Evolutionary conservation across 1,140 invertebrate genomes (phyloP), one percentile per base, ranked within the genome.

Genomic region (Homarus americanus): DNA sequence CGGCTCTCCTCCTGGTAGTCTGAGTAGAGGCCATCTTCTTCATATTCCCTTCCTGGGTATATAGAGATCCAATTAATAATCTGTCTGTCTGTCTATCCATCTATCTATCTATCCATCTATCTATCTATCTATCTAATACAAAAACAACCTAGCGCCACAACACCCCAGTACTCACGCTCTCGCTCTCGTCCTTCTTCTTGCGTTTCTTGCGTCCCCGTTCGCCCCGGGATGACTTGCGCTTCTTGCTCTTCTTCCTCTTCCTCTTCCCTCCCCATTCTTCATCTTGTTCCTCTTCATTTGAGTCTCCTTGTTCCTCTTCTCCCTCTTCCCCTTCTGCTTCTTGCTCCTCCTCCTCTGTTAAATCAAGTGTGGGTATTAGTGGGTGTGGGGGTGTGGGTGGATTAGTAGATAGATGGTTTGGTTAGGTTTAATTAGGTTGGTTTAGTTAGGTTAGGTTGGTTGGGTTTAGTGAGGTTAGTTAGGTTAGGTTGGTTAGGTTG

Each of bases 131-230:
- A 49, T 12, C 15, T 7, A 49, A 49, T 49, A 49, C 44, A 49
- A 49, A 49, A 9, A 72, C 41, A 1, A 28, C 12, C 2, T 15
- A 28, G 40, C 12, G 28, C 28, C 20, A 44, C 36, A 5, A 38
- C 24, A 36, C 32, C 3, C 41, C 38, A 20, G 12, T n/a, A 85
- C 88, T 92, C 76, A 92, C 92, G 86, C 92, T 93, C 93, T 96
- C 97, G 94, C 97, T 98, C 93, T 98, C 97, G 94, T 94, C 93
- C 95, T 97, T 97, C 95, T 97, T 98, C 95, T 98, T 98, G 94
- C 97, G 97, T 94, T 98, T 98, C 94, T 97, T 98, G 44, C 97
- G 97, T 93, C 98, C 98, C 93, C 98, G 97, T 87, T 97, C 97
- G 93, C 98, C 97, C 92, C 97, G 96, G 93, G 96, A 95, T 34